Conservation (phyloP, 2,113 vertebrate genomes). For the Laticauda colubrina region DNA sequence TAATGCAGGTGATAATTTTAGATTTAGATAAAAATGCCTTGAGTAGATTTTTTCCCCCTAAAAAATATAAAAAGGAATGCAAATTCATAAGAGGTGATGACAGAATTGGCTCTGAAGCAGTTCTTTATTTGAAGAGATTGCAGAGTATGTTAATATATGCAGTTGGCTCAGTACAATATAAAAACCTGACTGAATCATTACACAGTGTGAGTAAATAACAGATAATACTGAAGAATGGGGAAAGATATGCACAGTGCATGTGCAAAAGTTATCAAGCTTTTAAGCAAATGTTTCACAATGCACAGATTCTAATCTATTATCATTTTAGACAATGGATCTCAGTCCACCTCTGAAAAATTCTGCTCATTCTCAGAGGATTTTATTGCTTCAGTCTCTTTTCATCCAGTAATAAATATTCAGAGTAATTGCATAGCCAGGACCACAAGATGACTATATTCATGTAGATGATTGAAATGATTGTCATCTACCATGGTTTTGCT, state of each 20-base stretch:
- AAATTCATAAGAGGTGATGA: constrained; percentile 47
- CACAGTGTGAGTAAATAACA: neutral
- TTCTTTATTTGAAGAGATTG: constrained; percentile 55
- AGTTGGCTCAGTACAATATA: constrained; percentile 12
- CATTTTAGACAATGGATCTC: neutral
- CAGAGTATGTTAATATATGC: constrained; percentile 48
- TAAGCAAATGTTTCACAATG: neutral
- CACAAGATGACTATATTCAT: neutral
- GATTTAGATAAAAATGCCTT: constrained; percentile 52
- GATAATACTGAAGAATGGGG: neutral
- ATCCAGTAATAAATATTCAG: neutral
- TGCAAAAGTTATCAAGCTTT: neutral
- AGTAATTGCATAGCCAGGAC: neutral
- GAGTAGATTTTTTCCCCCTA: constrained; percentile 37
- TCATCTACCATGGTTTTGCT: neutral
- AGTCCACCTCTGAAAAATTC: neutral
- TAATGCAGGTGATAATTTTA: constrained; percentile 64
- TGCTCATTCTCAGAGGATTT: neutral
- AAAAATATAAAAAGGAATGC: constrained; percentile 47
- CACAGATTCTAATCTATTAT: neutral
- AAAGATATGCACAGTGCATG: neutral
- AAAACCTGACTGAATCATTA: constrained; percentile 18
- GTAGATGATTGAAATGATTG: neutral
- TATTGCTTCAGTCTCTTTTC: neutral
- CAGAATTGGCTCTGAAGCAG: constrained; percentile 51